Percentiles rank a stretch among this genome's conserved stretches.
Evolutionary conservation across 2,113 vertebrate genomes (phyloP).

Genomic region (Bucco capensis): DNA sequence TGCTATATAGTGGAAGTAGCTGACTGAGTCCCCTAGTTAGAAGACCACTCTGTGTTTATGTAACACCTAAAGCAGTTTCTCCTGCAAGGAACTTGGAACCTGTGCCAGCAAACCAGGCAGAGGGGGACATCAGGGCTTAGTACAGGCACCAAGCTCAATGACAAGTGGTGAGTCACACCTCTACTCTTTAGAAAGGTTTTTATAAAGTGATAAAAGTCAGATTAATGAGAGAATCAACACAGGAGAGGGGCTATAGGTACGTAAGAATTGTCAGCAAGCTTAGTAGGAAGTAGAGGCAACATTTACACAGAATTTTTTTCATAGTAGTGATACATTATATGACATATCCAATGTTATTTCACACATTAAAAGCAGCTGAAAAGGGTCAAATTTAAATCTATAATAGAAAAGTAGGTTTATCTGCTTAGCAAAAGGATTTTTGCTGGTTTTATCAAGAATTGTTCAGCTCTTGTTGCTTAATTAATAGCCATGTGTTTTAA

Average conservation of each 20-base stretch:
- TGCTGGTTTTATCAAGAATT: not conserved
- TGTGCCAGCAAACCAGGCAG: not conserved
- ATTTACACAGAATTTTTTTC: not conserved
- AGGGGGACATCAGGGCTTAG: not conserved
- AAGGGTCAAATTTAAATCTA: not conserved
- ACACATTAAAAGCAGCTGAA: not conserved
- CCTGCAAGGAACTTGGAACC: not conserved
- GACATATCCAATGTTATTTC: not conserved
- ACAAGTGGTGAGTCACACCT: accelerated
- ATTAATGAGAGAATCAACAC: not conserved
- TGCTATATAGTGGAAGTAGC: not conserved
- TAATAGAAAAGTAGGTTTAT: not conserved
- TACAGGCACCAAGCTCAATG: not conserved
- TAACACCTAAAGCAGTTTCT: not conserved
- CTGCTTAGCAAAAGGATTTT: not conserved
- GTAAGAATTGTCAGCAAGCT: not conserved
- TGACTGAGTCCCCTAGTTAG: not conserved
- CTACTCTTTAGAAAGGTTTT: not conserved
- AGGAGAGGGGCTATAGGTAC: not conserved
- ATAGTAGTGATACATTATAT: not conserved
- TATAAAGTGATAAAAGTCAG: not conserved
- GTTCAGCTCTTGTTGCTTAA: not conserved
- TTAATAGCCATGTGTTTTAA: not conserved
- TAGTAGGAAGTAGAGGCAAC: not conserved
- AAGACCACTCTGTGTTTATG: not conserved